Base-by-base conservation (phyloP, 2,888 invertebrate species). In the Coleophora flavipennella region DNA sequence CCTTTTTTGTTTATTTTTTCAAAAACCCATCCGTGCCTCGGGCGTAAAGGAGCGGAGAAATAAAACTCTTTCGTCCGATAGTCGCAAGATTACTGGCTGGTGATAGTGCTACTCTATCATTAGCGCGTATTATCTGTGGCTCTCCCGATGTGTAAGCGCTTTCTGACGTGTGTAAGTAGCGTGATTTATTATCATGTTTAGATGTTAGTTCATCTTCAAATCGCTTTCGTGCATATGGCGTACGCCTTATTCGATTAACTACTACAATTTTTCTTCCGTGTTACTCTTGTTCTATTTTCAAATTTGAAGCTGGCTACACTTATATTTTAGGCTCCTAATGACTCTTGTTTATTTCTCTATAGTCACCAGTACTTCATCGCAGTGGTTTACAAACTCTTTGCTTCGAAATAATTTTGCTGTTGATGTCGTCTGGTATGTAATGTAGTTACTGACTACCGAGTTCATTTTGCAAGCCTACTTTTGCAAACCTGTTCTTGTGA, bases 381-480 rank as follows among this genome's bases (percentile, higher is more conserved):
- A 29, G 3, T n/a, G 11, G 8, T 29, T 11, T 9, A 9, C 11
- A 32, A 11, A 37, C 25, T 13, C 20, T 13, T 13, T 33, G 32
- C 44, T 53, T 51, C 3, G 20, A 20, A 20, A 20, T 20, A 20
- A 20, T 6, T 20, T 20, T 6, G 20, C 6, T 6, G 46, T 20
- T 6, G 20, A 4, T 6, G 46, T 51, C 46, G 46, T 42, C 40
- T 42, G 44, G 49, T 56, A 49, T 53, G 52, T 50, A 53, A 25
- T 31, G 32, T 40, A 28, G 36, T 13, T 8, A 11, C 35, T 20
- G 13, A 46, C 20, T 34, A 11, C 35, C 6, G 13, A 46, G 31
- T 34, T 56, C 59, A 73, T 76, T 78, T 79, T 67, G 77, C 77
- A 70, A 76, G 71, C 71, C 72, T 70, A 75, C 74, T 67, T 76